Evolutionary conservation across 2,113 vertebrate genomes (phyloP).

Genomic region (Anolis carolinensis): DNA sequence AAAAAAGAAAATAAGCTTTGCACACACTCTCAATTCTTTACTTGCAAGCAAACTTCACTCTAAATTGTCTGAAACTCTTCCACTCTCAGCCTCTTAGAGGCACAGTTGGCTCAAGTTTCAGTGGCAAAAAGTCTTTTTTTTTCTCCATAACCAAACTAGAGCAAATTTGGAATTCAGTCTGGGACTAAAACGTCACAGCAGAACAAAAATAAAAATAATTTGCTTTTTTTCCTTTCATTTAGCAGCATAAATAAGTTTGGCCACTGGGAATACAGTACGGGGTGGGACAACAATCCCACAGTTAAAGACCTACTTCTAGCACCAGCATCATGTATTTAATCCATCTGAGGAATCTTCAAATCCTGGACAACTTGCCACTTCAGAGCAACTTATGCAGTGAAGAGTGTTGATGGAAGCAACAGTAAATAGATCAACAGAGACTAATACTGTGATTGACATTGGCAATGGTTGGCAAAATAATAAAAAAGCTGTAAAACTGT

Average conservation of each 20-base stretch:
- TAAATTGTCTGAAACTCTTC: conserved; percentile 88
- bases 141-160: conserved; percentile 91
- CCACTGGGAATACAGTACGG: conserved; percentile 97
- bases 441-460: conserved; percentile 99
- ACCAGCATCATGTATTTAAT: conserved; percentile 86
- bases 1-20: conserved; percentile 85
- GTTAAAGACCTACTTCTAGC: conserved; percentile 88
- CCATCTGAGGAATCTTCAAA: conserved; percentile 84
- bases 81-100: conserved; percentile 98
- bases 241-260: conserved; percentile 99
- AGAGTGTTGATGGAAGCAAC: conserved; percentile 83
- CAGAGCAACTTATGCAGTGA: conserved; percentile 80
- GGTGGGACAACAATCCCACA: conserved; percentile 84
- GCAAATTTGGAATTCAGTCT: conserved; percentile 99
- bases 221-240: conserved; percentile 89
- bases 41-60: conserved; percentile 91
- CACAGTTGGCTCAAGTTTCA: conserved; percentile 99
- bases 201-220: conserved; percentile 88
- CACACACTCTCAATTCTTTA: conserved; percentile 86
- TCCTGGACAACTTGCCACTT: conserved; percentile 87
- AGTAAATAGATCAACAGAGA: conserved; percentile 86
- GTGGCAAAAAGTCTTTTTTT: conserved; percentile 91
- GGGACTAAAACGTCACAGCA: conserved; percentile 99
- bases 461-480: conserved; percentile 85
- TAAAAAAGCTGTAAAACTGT: conserved; percentile 78